A percentile compares a stretch with the other conserved stretches of the same genome.
These are phyloP conservation scores for Morpho achilles DNA, from an alignment of 2,888 invertebrate species.

Conservation along the genomic window DNA sequence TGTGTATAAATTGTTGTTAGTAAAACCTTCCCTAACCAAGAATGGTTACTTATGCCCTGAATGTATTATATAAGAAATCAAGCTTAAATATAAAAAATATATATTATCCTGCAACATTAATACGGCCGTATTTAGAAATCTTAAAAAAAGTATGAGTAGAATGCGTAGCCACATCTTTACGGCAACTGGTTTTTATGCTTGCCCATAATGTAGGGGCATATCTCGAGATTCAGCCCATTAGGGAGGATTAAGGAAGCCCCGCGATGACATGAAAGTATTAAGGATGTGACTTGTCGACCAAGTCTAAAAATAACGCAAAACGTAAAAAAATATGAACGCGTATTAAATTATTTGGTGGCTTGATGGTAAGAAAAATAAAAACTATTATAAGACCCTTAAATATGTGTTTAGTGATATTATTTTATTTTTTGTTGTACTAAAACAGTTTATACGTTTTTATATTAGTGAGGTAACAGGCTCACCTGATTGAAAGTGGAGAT, in stretches of 20 bases:
- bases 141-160: constrained; percentile 12
- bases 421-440: too few relatives aligned
- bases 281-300: constrained; percentile 57
- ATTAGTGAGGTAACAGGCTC: too few relatives aligned
- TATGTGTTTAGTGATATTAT: too few relatives aligned
- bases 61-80: not conserved
- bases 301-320: constrained; percentile 30
- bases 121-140: constrained; percentile 14
- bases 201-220: constrained; percentile 56
- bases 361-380: too few relatives aligned
- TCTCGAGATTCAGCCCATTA: constrained; percentile 65
- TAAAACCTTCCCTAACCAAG: too few relatives aligned
- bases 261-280: constrained; percentile 56
- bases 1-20: too few relatives aligned
- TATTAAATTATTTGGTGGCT: constrained; percentile 17
- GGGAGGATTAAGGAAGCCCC: constrained; percentile 60
- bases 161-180: constrained; percentile 14
- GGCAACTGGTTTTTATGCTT: constrained; percentile 58
- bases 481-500: too few relatives aligned
- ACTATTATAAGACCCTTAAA: too few relatives aligned
- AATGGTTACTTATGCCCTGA: too few relatives aligned
- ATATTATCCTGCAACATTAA: constrained; percentile 10
- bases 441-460: too few relatives aligned
- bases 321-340: constrained; percentile 6
- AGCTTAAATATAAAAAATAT: not conserved